phyloP scores from a whole-genome alignment of 2,888 invertebrate genomes.

The Temnothorax ravouxi region DNA sequence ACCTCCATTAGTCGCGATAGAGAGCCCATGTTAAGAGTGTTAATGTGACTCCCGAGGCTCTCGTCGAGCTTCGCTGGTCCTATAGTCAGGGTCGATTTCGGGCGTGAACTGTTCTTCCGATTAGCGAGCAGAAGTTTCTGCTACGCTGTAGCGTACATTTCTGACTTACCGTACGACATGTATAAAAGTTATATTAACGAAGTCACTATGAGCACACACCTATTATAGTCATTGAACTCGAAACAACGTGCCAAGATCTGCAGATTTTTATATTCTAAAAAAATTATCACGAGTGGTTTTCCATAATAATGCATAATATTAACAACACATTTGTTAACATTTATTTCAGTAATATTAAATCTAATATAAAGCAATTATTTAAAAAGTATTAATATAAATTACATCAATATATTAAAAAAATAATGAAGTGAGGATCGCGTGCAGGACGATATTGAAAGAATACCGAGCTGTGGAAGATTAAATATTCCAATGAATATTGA shows the following conservation, averaged over 20 bases:
- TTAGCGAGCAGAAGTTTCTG: conserved; percentile 62
- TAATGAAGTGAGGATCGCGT: background rate
- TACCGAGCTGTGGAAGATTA: background rate
- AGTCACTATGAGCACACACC: background rate
- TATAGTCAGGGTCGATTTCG: conserved; percentile 72
- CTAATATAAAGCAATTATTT: background rate
- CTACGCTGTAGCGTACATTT: conserved; percentile 29
- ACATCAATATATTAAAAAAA: background rate
- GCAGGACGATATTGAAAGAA: background rate
- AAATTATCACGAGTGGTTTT: background rate
- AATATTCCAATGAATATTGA: conserved; percentile 32
- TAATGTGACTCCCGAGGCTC: conserved; percentile 78
- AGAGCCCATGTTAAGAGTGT: conserved; percentile 80
- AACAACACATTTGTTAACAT: background rate
- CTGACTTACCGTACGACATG: conserved; percentile 14
- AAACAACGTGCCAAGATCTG: background rate
- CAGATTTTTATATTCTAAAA: background rate
- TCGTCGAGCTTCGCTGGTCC: conserved; percentile 65
- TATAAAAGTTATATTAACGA: conserved; percentile 27
- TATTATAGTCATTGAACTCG: background rate
- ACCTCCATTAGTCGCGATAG: conserved; percentile 82
- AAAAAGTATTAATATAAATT: background rate
- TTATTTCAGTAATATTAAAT: background rate
- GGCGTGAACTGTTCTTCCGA: conserved; percentile 71
- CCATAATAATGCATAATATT: background rate